A percentile compares a stretch with the other conserved stretches of the same genome.
These are phyloP conservation scores for Machimus atricapillus DNA, from an alignment of 2,888 invertebrate species.

Conservation along the genomic window DNA sequence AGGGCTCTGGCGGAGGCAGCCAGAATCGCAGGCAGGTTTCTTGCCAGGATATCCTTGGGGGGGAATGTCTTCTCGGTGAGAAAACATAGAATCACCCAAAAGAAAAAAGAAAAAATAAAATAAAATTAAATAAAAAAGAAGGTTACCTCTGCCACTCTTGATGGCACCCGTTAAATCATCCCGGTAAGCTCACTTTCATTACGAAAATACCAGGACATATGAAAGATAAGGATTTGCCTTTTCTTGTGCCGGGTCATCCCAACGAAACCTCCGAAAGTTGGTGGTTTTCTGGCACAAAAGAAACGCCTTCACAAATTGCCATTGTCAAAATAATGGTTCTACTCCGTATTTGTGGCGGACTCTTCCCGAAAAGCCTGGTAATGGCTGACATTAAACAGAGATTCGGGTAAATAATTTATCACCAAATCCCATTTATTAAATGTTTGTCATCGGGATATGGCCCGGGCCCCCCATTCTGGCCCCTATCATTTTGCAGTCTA, in stretches of 20 bases:
- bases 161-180: slow-evolving; percentile 40
- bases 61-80: slow-evolving; percentile 4
- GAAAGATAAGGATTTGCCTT: slow-evolving; percentile 41
- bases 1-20: not conserved
- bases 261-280: not conserved
- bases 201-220: slow-evolving; percentile 34
- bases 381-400: slow-evolving; percentile 41
- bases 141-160: slow-evolving; percentile 37
- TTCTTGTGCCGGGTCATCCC: slow-evolving; percentile 31
- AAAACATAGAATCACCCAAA: not conserved
- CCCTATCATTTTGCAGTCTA: not conserved
- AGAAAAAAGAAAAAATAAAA: not conserved
- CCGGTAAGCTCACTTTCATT: slow-evolving; percentile 38
- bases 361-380: slow-evolving; percentile 40
- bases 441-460: slow-evolving; percentile 41
- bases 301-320: slow-evolving; percentile 39
- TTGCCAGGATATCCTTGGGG: not conserved
- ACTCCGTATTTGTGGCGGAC: slow-evolving; percentile 23
- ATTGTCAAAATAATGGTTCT: slow-evolving; percentile 36
- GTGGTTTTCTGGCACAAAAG: slow-evolving; percentile 10
- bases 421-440: slow-evolving; percentile 40
- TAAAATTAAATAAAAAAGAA: not conserved
- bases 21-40: not conserved
- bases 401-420: slow-evolving; percentile 42
- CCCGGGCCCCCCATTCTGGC: not conserved